A percentile compares a stretch with the other conserved stretches of the same genome.
Evolutionary conservation across 1,140 invertebrate genomes (phyloP).

Genomic region (Pararge aegeria): DNA sequence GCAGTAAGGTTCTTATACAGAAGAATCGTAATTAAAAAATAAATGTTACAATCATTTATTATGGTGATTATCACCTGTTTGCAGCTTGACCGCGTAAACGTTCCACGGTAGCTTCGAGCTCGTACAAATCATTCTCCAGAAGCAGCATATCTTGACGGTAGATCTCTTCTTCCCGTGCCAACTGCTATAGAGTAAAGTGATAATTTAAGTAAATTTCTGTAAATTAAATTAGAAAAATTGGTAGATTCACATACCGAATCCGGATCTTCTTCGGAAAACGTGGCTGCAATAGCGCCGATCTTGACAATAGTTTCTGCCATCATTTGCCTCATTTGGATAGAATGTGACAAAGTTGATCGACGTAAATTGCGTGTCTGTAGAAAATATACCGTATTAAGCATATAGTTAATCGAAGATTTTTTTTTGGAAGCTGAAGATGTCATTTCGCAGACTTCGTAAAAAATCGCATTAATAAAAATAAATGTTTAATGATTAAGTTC

Average conservation of each 20-base stretch:
- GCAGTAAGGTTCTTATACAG: too few species aligned
- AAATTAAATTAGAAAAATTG: background rate
- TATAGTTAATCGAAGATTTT: background rate
- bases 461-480: slow-evolving; percentile 18
- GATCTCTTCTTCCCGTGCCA: slow-evolving; percentile 85
- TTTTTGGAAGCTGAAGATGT: background rate
- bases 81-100: slow-evolving; percentile 96
- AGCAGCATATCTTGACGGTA: slow-evolving; percentile 95
- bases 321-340: slow-evolving; percentile 93
- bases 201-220: background rate
- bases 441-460: background rate
- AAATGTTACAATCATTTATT: too few species aligned
- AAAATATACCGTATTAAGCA: slow-evolving; percentile 33
- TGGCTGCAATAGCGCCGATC: slow-evolving; percentile 84
- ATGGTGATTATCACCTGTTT: slow-evolving; percentile 81
- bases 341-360: slow-evolving; percentile 93
- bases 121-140: slow-evolving; percentile 95
- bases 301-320: slow-evolving; percentile 94
- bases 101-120: slow-evolving; percentile 96
- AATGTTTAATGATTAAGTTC: slow-evolving; percentile 23
- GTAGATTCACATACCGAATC: slow-evolving; percentile 48
- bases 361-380: slow-evolving; percentile 86
- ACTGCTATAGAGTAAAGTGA: slow-evolving; percentile 40
- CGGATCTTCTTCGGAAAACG: slow-evolving; percentile 55
- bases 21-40: background rate